These are phyloP conservation scores for Chrosomus eos DNA, from an alignment of 2,797 vertebrate species.

Conservation along the genomic window DNA sequence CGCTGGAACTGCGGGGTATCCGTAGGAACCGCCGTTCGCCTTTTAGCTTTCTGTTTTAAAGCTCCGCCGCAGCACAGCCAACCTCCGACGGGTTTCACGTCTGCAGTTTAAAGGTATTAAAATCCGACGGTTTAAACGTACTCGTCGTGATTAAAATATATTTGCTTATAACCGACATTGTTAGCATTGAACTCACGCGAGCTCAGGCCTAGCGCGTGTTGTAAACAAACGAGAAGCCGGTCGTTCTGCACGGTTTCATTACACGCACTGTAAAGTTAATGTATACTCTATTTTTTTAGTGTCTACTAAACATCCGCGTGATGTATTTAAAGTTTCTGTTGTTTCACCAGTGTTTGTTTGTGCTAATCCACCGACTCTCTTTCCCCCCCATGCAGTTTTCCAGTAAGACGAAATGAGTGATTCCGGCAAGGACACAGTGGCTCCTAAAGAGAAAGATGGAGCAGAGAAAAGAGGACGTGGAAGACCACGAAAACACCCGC, in stretches of 20 bases:
- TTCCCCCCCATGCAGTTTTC: constrained; percentile 50
- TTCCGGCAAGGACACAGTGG: constrained; percentile 86
- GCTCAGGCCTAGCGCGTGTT: constrained; percentile 32
- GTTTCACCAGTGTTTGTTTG: background rate
- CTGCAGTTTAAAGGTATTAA: background rate
- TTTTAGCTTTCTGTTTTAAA: constrained; percentile 34
- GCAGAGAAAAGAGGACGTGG: constrained; percentile 92
- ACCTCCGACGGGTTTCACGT: background rate
- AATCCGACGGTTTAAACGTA: background rate
- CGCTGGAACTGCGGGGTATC: constrained; percentile 51
- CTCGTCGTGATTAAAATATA: background rate
- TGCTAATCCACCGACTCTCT: constrained; percentile 19
- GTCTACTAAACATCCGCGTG: too few species aligned
- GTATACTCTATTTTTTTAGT: background rate
- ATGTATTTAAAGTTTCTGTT: background rate
- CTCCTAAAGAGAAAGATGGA: constrained; percentile 90
- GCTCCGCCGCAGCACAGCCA: constrained; percentile 34
- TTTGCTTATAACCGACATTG: background rate
- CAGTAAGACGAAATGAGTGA: constrained; percentile 86
- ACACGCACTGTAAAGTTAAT: background rate
- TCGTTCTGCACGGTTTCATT: background rate
- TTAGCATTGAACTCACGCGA: background rate
- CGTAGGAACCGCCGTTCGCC: constrained; percentile 24
- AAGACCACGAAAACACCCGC: constrained; percentile 89
- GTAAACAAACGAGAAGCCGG: constrained; percentile 53